Evolutionary conservation across 2,888 invertebrate genomes (phyloP), one percentile per base, ranked within the genome.

Genomic region (Pinctada fucata): DNA sequence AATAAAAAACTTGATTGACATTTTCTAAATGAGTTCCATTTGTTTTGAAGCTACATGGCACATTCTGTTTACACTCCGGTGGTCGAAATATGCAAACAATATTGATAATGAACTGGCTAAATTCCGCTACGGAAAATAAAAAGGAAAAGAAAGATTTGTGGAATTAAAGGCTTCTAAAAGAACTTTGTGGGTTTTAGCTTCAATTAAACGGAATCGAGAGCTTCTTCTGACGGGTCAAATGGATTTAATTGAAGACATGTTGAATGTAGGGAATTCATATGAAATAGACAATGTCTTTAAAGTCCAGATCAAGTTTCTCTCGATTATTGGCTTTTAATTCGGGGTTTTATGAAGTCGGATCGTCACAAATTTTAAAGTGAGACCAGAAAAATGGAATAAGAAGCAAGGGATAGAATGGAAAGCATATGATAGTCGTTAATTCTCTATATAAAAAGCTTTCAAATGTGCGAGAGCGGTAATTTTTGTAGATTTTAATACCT

Each of bases 1-100:
- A 13, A 58, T 58, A 58, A 58, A 58, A 58, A 58, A 13, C 13
- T 58, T 58, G 58, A 58, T 58, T 58, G 58, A 58, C 58, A 58
- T 58, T 10, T 58, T 58, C 58, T 13, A 58, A 58, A 58, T 58
- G 58, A 58, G 58, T 58, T 58, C 58, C 58, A 58, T 58, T 58
- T 58, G 58, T 13, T 58, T 6, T 10, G 13, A 58, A 58, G 13
- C 6, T 10, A 58, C 58, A 58, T 58, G 58, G 58, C 58, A 58
- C 6, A 10, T 58, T 6, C 58, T 58, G 58, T 58, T 58, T 58
- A 58, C 58, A 58, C 58, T 58, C 58, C 58, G 58, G 58, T 1
- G 58, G 58, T 58, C 58, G 58, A 58, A 58, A 58, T 58, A 58
- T 58, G 58, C 58, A 58, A 58, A 58, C 58, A 58, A 58, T 31